These are phyloP conservation scores for Chaunax sp. DNA, from an alignment of 2,797 vertebrate species.

Conservation along the genomic window DNA sequence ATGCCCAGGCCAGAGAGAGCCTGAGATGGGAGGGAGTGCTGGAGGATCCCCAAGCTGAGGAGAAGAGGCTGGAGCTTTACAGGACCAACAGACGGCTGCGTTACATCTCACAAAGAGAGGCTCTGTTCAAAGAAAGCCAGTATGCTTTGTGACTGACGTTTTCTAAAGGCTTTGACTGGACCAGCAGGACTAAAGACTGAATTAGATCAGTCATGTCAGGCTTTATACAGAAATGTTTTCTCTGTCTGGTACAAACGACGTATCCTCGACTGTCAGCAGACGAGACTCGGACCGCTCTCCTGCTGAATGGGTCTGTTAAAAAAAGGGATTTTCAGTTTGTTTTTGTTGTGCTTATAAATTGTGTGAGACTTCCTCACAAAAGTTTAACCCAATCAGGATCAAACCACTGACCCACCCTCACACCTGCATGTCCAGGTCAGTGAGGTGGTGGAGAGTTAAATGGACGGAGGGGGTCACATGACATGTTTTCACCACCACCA, in stretches of 20 bases:
- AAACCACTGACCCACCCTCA: slow-evolving; percentile 9
- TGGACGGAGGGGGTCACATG: slow-evolving; percentile 14
- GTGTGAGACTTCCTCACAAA: slow-evolving; percentile 34
- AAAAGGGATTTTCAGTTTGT: slow-evolving; percentile 36
- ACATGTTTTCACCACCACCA: too few species aligned
- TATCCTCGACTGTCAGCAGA: not conserved
- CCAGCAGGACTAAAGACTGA: slow-evolving; percentile 22
- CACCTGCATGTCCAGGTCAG: too few species aligned
- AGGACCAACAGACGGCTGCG: slow-evolving; percentile 86
- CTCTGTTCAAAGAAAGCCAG: slow-evolving; percentile 42
- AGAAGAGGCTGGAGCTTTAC: slow-evolving; percentile 84
- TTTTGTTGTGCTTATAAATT: slow-evolving; percentile 36
- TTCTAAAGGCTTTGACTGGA: slow-evolving; percentile 10
- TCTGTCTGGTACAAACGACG: not conserved
- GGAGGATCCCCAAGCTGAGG: slow-evolving; percentile 86
- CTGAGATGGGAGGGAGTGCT: slow-evolving; percentile 89
- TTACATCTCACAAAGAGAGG: slow-evolving; percentile 81
- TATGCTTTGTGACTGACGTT: slow-evolving; percentile 5
- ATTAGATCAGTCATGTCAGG: slow-evolving; percentile 11
- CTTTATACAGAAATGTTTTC: slow-evolving; percentile 14
- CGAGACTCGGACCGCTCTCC: not conserved
- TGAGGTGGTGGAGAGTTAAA: slow-evolving; percentile 1
- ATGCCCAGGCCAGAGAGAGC: slow-evolving; percentile 73
- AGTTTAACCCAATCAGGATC: slow-evolving; percentile 25
- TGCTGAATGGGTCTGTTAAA: slow-evolving; percentile 39